Evolutionary conservation across 2,797 vertebrate genomes (phyloP), one percentile per base, ranked within the genome.

Genomic region (Geotrypetes seraphini): DNA sequence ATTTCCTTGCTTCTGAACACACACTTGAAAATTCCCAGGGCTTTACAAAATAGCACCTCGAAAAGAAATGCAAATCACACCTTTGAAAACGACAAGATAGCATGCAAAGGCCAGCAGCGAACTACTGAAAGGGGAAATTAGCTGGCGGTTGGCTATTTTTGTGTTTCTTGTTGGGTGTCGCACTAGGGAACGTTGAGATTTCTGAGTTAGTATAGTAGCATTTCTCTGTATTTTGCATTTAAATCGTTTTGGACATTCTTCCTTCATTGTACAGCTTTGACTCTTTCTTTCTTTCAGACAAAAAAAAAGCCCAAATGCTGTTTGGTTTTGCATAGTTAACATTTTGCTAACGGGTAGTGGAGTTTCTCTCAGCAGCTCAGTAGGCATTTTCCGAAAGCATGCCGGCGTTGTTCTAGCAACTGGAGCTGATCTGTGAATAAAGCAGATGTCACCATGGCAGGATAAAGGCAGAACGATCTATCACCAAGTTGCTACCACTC

Each of bases 251-350:
- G 78, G 71, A 86, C 83, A 80, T 83, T 79, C 83, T 84, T 65
- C 47, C 53, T 65, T 46, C n/a, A 36, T 55, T 57, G 54, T 34
- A 4, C 39, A 63, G 53, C 53, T 67, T 59, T 73, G 71, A 71
- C 69, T 73, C 79, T 60, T 58, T 53, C 36, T 33, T 34, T 18
- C 12, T 23, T 10, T 14, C 39, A 50, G 60, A 78, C 73, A 71
- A 68, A 81, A 65, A 83, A 86, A 83, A 75, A 86, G 75, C 82
- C 79, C 71, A 65, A 72, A 70, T 13, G 73, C 81, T 75, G 72
- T 81, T 87, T 74, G 78, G 71, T 82, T 86, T 86, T 85, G 81
- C 84, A 78, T 86, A 84, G 86, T 81, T 84, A 81, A 79, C 80
- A 69, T 84, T 87, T 81, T 70, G 60, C 81, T 78, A 78, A 79